Conservation (phyloP, 2,113 vertebrate genomes). For the Polyodon spathula region DNA sequence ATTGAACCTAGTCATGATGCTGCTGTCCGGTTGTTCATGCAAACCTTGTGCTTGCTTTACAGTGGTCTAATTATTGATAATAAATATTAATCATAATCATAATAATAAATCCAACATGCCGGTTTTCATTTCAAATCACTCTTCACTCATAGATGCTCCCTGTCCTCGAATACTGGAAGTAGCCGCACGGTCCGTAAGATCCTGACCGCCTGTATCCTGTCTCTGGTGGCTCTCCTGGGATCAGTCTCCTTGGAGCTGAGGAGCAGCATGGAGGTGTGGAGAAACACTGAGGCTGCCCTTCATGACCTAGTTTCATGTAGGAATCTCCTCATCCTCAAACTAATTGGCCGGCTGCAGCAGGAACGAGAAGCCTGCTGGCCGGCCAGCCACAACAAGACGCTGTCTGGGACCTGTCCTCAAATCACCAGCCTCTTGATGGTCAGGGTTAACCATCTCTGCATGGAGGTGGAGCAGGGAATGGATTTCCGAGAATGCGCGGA, state of each 20-base stretch:
- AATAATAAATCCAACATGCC: neutral
- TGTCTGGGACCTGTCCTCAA: neutral
- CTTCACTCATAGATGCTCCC: slow-evolving; percentile 37
- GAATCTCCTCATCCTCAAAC: slow-evolving; percentile 33
- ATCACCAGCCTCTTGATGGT: slow-evolving; percentile 12
- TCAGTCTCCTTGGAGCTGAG: slow-evolving; percentile 58
- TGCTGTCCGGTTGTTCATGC: neutral
- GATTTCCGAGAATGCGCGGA: slow-evolving; percentile 34
- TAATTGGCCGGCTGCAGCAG: slow-evolving; percentile 53
- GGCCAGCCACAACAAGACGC: slow-evolving; percentile 5
- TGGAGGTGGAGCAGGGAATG: slow-evolving; percentile 14
- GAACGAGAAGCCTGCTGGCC: slow-evolving; percentile 38
- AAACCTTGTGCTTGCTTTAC: neutral
- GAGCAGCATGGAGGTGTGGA: slow-evolving; percentile 48
- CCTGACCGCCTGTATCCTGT: slow-evolving; percentile 55
- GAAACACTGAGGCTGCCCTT: slow-evolving; percentile 45
- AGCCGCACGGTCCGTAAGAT: slow-evolving; percentile 56
- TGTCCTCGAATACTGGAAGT: slow-evolving; percentile 27
- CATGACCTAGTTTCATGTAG: slow-evolving; percentile 56
- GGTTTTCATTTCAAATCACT: neutral
- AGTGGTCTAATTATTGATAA: neutral
- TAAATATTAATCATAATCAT: neutral
- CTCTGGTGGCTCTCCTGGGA: slow-evolving; percentile 61
- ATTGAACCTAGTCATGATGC: neutral
- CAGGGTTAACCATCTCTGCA: slow-evolving; percentile 37